Evolutionary conservation across 2,888 invertebrate species (phyloP).

Genomic region (Eristalis arbustorum): DNA sequence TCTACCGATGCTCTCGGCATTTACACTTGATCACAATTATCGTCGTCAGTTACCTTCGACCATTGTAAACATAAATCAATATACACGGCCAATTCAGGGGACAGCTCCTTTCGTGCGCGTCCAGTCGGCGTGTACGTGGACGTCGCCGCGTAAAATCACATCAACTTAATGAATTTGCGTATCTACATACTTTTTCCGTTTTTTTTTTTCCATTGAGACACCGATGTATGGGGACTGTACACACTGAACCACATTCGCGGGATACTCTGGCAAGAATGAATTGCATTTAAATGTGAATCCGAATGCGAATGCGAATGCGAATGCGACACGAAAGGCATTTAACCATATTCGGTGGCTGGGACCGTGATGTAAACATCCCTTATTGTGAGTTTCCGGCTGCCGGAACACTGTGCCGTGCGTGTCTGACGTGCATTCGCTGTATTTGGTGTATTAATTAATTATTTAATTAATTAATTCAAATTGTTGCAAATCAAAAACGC

Average conservation of each 20-base stretch:
- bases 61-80: constrained; percentile 30
- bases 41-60: constrained; percentile 26
- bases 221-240: neutral
- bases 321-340: constrained; percentile 30
- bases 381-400: neutral
- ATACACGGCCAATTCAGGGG: constrained; percentile 19
- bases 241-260: neutral
- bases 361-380: constrained; percentile 26
- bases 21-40: constrained; percentile 35
- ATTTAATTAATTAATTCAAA: constrained; percentile 56
- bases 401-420: neutral
- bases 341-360: constrained; percentile 31
- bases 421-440: neutral
- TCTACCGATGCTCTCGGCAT: neutral
- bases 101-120: constrained; percentile 10
- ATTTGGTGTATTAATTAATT: constrained; percentile 20
- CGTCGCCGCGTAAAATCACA: constrained; percentile 44
- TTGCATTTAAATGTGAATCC: constrained; percentile 22
- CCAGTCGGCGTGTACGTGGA: constrained; percentile 8
- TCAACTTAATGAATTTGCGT: constrained; percentile 60
- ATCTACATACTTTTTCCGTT: neutral
- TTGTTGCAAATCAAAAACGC: constrained; percentile 33
- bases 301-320: constrained; percentile 21
- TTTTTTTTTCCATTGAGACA: neutral
- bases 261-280: constrained; percentile 13